A percentile compares a stretch with the other conserved stretches of the same genome.
These are phyloP conservation scores for Remorina albescens DNA, from an alignment of 2,797 vertebrate genomes.

Conservation along the genomic window DNA sequence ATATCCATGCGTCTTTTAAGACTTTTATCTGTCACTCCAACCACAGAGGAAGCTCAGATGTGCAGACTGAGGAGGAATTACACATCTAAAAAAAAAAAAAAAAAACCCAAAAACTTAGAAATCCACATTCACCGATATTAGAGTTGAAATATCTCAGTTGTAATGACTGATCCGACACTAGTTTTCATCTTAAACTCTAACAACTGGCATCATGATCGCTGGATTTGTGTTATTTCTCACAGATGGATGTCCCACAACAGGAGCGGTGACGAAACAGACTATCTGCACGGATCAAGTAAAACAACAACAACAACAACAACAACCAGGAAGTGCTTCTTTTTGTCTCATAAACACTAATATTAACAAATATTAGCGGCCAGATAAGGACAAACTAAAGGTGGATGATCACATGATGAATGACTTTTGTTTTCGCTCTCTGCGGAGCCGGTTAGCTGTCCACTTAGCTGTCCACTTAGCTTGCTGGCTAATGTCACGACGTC, in stretches of 20 bases:
- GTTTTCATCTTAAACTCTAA: no score
- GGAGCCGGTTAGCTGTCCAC: neutral
- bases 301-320: neutral
- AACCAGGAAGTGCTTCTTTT: slow-evolving; percentile 39
- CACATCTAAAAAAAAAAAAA: no score
- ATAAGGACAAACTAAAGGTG: accelerated
- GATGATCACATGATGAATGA: accelerated
- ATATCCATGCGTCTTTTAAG: neutral
- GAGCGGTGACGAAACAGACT: slow-evolving; percentile 3
- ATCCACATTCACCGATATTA: no score
- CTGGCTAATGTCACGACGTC: neutral
- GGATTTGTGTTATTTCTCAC: no score
- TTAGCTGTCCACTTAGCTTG: slow-evolving; percentile 21
- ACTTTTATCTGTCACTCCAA: neutral
- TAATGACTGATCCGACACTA: no score
- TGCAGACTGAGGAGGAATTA: no score
- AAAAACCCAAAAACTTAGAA: no score
- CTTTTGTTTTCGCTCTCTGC: neutral
- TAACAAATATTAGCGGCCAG: neutral
- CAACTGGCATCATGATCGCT: no score
- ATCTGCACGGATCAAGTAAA: neutral
- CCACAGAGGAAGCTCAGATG: neutral
- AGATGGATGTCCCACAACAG: neutral
- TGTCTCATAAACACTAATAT: neutral
- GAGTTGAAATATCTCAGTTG: no score